Conservation (phyloP, 2,888 invertebrate genomes). For the Dermolepida albohirtum region DNA sequence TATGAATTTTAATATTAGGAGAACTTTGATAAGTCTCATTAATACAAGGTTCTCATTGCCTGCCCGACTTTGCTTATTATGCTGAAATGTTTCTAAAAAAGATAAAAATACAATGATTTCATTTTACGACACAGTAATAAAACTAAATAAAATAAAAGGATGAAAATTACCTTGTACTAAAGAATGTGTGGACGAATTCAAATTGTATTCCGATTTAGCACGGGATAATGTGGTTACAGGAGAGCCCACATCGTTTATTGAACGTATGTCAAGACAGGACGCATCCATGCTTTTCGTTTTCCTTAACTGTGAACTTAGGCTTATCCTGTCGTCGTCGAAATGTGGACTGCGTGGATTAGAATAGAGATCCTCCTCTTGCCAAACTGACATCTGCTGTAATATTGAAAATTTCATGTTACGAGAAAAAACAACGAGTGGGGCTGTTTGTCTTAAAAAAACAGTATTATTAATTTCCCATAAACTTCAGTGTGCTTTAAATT, state of each 20-base stretch:
- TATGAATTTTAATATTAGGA: no score
- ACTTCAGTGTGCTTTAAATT: no score
- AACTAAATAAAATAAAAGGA: conserved; percentile 8
- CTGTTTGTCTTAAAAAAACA: no score
- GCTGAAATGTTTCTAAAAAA: no score
- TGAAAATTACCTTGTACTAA: conserved; percentile 72
- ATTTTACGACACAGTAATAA: no score
- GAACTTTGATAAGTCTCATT: no score
- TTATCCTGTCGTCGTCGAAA: conserved; percentile 79
- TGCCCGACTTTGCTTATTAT: no score
- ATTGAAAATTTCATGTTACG: conserved; percentile 17
- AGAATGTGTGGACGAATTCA: conserved; percentile 79
- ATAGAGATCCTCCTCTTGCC: conserved; percentile 82
- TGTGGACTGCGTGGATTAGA: conserved; percentile 71
- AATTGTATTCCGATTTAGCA: conserved; percentile 89
- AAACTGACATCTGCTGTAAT: conserved; percentile 81
- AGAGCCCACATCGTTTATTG: conserved; percentile 74
- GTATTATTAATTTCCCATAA: no score
- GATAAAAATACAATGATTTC: no score
- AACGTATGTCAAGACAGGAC: conserved; percentile 85
- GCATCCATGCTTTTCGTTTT: conserved; percentile 92
- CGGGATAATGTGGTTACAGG: conserved; percentile 77
- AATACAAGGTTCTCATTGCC: no score
- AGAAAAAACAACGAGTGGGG: not conserved
- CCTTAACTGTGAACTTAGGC: conserved; percentile 82